phyloP scores from a whole-genome alignment of 2,113 vertebrate genomes.

The Pampusana beccarii region DNA sequence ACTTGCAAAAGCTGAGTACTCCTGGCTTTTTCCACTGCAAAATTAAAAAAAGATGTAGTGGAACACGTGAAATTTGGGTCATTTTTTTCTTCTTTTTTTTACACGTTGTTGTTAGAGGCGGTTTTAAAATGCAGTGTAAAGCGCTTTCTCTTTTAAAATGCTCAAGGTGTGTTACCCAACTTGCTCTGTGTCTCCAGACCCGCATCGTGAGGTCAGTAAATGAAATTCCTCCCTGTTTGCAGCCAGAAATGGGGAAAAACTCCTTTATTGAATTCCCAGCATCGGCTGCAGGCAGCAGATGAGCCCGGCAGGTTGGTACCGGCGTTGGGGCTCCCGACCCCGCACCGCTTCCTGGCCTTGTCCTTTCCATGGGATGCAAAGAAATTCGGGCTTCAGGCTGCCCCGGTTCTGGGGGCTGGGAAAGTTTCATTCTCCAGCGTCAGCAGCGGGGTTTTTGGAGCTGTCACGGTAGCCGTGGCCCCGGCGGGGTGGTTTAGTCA shows the following conservation, averaged over 20 bases:
- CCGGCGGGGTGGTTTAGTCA: background rate
- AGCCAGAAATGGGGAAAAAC: background rate
- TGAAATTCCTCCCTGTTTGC: background rate
- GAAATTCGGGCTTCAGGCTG: background rate
- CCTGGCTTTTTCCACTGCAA: conserved; percentile 61
- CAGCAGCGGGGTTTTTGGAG: background rate
- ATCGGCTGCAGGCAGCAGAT: background rate
- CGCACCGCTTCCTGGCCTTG: fast-evolving
- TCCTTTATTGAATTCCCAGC: background rate
- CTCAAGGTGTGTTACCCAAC: background rate
- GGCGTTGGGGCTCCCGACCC: background rate
- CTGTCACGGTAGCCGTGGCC: conserved; percentile 30
- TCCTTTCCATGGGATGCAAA: background rate
- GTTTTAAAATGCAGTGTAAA: background rate
- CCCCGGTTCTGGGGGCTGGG: background rate
- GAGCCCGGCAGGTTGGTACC: background rate
- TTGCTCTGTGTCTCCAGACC: background rate
- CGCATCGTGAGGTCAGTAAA: background rate
- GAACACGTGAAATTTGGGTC: conserved; percentile 34
- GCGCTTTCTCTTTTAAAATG: conserved; percentile 53
- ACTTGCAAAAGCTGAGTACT: conserved; percentile 5
- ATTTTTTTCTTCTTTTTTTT: background rate
- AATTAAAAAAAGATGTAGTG: conserved; percentile 36
- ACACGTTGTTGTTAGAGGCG: conserved; percentile 6
- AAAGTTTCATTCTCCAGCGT: background rate